Evolutionary conservation across 2,888 invertebrate species (phyloP).

Genomic region (Cantharis rufa): DNA sequence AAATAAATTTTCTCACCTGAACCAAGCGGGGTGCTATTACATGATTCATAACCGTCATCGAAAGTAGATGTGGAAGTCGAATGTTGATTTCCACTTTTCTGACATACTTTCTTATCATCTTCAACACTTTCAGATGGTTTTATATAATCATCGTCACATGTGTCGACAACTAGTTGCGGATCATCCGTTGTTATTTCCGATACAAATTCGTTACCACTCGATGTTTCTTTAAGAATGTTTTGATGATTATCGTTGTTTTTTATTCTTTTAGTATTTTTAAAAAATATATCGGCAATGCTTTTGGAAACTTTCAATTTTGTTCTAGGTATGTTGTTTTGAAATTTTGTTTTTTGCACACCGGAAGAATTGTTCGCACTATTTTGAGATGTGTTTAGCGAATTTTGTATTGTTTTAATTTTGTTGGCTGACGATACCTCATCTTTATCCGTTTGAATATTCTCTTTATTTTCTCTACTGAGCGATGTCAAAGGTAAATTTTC

Average conservation of each 20-base stretch:
- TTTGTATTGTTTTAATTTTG: conserved; percentile 43
- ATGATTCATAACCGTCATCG: conserved; percentile 70
- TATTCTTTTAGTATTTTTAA: conserved; percentile 19
- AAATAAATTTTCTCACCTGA: conserved; percentile 56
- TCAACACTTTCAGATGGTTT: conserved; percentile 24
- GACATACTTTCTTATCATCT: conserved; percentile 29
- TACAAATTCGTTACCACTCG: conserved; percentile 30
- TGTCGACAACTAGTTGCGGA: conserved; percentile 23
- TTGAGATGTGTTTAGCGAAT: conserved; percentile 35
- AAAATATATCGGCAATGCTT: conserved; percentile 41
- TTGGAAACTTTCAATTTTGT: conserved; percentile 44
- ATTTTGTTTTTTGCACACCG: conserved; percentile 41
- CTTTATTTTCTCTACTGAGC: conserved; percentile 39
- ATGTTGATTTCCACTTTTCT: conserved; percentile 36
- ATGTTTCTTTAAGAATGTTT: conserved; percentile 2
- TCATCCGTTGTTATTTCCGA: conserved; percentile 26
- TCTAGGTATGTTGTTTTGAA: conserved; percentile 37
- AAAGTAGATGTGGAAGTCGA: conserved; percentile 56
- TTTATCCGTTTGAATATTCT: conserved; percentile 24
- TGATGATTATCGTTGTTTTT: conserved; percentile 10
- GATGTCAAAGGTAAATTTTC: conserved; percentile 50
- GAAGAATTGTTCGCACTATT: conserved; percentile 48
- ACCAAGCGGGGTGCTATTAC: conserved; percentile 68
- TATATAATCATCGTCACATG: conserved; percentile 31
- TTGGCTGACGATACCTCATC: conserved; percentile 32